A percentile compares a stretch with the other conserved stretches of the same genome.
phyloP scores from a whole-genome alignment of 2,888 invertebrate species.

The Phrixothrix hirtus region DNA sequence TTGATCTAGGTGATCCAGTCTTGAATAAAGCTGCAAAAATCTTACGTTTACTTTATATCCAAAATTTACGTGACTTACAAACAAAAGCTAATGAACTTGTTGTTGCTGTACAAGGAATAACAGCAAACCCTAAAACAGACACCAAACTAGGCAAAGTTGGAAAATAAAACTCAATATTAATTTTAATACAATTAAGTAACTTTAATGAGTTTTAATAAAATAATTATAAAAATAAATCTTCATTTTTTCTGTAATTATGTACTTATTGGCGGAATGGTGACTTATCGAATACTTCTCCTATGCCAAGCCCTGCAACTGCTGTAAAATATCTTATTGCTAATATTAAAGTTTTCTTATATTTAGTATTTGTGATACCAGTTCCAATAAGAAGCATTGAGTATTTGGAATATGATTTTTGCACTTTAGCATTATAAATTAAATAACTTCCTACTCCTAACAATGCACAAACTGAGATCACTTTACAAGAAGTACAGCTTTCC shows the following conservation, averaged over 20 bases:
- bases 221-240: not conserved
- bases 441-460: slow-evolving; percentile 49
- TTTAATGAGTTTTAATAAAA: not conserved
- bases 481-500: slow-evolving; percentile 47
- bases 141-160: slow-evolving; percentile 93
- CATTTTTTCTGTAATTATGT: not conserved
- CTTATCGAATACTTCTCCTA: slow-evolving; percentile 49
- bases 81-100: slow-evolving; percentile 93
- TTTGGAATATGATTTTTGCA: slow-evolving; percentile 40
- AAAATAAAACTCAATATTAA: slow-evolving; percentile 50
- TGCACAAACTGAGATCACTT: slow-evolving; percentile 47
- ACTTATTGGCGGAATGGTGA: slow-evolving; percentile 45
- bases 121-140: slow-evolving; percentile 96
- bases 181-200: not conserved
- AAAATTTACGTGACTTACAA: slow-evolving; percentile 84
- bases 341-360: not conserved
- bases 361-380: slow-evolving; percentile 37
- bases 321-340: slow-evolving; percentile 34
- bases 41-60: slow-evolving; percentile 78
- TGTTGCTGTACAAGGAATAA: slow-evolving; percentile 87
- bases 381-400: slow-evolving; percentile 43
- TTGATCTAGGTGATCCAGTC: slow-evolving; percentile 66
- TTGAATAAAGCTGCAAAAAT: slow-evolving; percentile 76
- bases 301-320: slow-evolving; percentile 46
- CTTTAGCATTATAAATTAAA: slow-evolving; percentile 44